Conservation (phyloP, 2,113 vertebrate genomes). For the Eupsittula cactorum region DNA sequence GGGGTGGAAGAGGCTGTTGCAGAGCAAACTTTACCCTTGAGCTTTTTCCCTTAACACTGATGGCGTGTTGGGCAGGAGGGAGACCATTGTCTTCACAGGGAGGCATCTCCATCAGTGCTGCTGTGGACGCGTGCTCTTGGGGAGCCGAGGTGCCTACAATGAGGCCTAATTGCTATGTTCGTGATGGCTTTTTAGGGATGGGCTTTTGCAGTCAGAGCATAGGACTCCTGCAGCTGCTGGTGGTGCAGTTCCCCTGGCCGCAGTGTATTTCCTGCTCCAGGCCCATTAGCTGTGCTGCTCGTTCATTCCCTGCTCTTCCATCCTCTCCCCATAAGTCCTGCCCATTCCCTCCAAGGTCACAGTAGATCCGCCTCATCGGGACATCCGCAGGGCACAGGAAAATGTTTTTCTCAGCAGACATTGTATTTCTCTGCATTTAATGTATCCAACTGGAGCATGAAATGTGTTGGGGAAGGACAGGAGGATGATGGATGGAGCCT, state of each 20-base stretch:
- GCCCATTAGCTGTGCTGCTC: fast-evolving
- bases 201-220: neutral
- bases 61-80: neutral
- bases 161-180: neutral
- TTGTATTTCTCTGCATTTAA: neutral
- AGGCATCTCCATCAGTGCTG: neutral
- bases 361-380: fast-evolving
- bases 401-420: neutral
- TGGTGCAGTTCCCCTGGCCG: fast-evolving
- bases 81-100: neutral
- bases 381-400: neutral
- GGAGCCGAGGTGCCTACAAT: neutral
- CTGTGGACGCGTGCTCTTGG: neutral
- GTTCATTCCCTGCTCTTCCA: neutral
- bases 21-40: neutral
- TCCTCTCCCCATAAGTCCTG: neutral
- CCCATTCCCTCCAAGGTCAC: fast-evolving
- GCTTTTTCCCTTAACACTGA: neutral
- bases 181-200: neutral
- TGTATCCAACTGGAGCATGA: slow-evolving; percentile 13
- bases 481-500: slow-evolving; percentile 44
- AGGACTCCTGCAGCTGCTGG: neutral
- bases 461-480: slow-evolving; percentile 22
- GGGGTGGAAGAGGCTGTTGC: neutral
- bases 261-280: fast-evolving